Conservation (phyloP, 37 sponge, comb jelly and placozoan genomes). For the Haliclona indistincta region DNA sequence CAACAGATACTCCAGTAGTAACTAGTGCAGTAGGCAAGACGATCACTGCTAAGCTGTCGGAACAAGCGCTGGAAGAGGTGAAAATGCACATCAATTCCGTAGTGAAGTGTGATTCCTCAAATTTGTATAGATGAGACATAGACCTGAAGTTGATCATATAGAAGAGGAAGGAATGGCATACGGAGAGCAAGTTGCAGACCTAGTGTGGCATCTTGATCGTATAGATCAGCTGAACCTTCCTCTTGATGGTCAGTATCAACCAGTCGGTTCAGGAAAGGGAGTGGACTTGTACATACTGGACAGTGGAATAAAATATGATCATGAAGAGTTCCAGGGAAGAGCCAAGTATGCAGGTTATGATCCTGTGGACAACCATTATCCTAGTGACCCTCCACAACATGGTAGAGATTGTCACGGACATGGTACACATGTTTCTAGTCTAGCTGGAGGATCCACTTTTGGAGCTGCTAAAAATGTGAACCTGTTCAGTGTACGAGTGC, state of each 20-base stretch:
- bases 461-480: constrained; percentile 60
- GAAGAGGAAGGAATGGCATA: constrained; percentile 50
- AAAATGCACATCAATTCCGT: background rate
- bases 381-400: background rate
- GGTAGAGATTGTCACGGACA: constrained; percentile 80
- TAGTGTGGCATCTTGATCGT: constrained; percentile 62
- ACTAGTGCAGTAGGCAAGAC: constrained; percentile 41
- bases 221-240: constrained; percentile 55
- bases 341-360: constrained; percentile 47
- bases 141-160: constrained; percentile 49
- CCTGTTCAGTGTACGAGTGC: constrained; percentile 58
- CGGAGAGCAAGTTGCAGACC: constrained; percentile 23
- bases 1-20: no score
- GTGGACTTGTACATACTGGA: constrained; percentile 79
- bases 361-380: constrained; percentile 18
- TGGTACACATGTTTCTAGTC: constrained; percentile 77
- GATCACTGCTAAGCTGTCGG: constrained; percentile 43
- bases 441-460: constrained; percentile 66
- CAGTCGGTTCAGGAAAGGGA: constrained; percentile 56
- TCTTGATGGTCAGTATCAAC: constrained; percentile 51
- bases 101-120: background rate
- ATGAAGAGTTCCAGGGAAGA: constrained; percentile 34
- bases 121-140: constrained; percentile 24
- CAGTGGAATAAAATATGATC: constrained; percentile 40
- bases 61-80: constrained; percentile 24